Evolutionary conservation across 2,888 invertebrate genomes (phyloP).

Genomic region (Philereme vetulata): DNA sequence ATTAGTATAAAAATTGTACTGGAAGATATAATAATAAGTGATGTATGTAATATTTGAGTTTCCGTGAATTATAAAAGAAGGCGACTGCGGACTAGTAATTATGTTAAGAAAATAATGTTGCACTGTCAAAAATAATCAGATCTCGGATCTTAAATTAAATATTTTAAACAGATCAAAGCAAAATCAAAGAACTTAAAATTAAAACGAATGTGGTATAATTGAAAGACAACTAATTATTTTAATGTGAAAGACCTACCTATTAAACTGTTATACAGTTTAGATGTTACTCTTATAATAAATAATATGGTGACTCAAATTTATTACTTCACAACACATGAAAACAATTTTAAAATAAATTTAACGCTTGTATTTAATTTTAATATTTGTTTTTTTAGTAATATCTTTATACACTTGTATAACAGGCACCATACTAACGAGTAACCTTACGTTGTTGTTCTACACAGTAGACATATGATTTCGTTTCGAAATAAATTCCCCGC

Average conservation of each 20-base stretch:
- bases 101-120: conserved; percentile 46
- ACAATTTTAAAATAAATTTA: conserved; percentile 40
- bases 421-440: conserved; percentile 63
- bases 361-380: conserved; percentile 7
- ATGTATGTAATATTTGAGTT: conserved; percentile 51
- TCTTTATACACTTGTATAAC: conserved; percentile 48
- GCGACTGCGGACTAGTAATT: conserved; percentile 31
- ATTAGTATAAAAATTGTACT: conserved; percentile 68
- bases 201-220: conserved; percentile 70
- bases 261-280: conserved; percentile 74
- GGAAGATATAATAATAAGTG: conserved; percentile 49
- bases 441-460: conserved; percentile 77
- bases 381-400: conserved; percentile 1
- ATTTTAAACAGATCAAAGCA: conserved; percentile 81
- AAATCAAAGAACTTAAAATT: conserved; percentile 77
- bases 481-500: conserved; percentile 80
- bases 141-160: conserved; percentile 59
- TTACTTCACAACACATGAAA: conserved; percentile 65
- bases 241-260: conserved; percentile 75
- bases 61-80: conserved; percentile 14
- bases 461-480: conserved; percentile 82
- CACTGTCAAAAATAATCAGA: conserved; percentile 69
- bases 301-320: conserved; percentile 54
- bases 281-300: conserved; percentile 59
- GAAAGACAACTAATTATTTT: conserved; percentile 75